phyloP scores from a whole-genome alignment of 2,888 invertebrate genomes.

The Pharmacophagus antenor region DNA sequence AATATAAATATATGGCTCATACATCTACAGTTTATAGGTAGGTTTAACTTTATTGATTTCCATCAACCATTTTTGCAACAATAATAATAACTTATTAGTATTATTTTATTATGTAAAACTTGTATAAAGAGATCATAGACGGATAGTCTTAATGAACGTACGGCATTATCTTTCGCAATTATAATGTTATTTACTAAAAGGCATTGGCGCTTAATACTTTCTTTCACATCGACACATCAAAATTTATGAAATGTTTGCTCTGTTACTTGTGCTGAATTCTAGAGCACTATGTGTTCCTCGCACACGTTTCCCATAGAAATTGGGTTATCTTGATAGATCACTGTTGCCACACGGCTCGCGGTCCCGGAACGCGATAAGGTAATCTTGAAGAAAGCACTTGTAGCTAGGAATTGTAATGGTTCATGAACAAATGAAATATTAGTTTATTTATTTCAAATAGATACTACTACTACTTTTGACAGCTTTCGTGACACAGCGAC shows the following conservation, averaged over 20 bases:
- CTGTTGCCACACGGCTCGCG: conserved; percentile 46
- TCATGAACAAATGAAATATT: neutral
- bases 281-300: conserved; percentile 46
- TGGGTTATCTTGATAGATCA: conserved; percentile 77
- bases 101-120: no score
- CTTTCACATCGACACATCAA: no score
- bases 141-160: neutral
- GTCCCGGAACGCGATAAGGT: conserved; percentile 38
- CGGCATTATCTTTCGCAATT: no score
- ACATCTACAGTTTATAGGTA: neutral
- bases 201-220: neutral
- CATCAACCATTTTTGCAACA: neutral
- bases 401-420: neutral
- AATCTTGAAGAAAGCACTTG: conserved; percentile 21
- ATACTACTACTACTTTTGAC: no score
- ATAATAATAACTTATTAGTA: neutral
- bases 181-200: no score
- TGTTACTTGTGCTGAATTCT: conserved; percentile 36
- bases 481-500: no score
- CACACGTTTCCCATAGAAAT: conserved; percentile 64
- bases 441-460: neutral
- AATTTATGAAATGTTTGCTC: conserved; percentile 43
- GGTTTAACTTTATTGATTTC: neutral
- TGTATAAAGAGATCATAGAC: no score
- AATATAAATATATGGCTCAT: no score